Evolutionary conservation across 2,888 invertebrate genomes (phyloP), one percentile per base, ranked within the genome.

Genomic region (Eudiplozoon nipponicum): DNA sequence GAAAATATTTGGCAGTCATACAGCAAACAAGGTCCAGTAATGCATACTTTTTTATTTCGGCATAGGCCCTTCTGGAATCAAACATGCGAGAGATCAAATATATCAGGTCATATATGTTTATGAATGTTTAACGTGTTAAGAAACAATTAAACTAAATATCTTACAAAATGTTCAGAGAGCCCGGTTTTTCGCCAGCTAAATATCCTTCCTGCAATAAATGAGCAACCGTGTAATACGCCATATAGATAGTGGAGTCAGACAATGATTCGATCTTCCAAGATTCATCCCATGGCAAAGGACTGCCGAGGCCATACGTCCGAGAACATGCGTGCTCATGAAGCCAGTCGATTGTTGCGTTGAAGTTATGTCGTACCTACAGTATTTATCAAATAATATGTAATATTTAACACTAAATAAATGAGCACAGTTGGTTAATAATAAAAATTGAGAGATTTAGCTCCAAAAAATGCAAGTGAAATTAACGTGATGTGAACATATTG

Each of bases 171-270:
- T 54, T 56, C 21, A 60, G 50, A 2, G 61, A 57, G 15, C 62
- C 60, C 5, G 49, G 46, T 22, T 52, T 53, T 28, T 48, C 48
- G 23, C 61, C 62, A 48, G 61, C 55, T 47, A 80, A 74, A 0
- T 71, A 68, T 36, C 71, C 72, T 1, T 71, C 77, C 64, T 90
- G 90, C 31, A 98, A 60, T 41, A 81, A 67, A 61, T 98, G 90
- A 1, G 74, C 68, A 2, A 98, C 67, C 0, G 94, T 84, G 57
- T 86, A 86, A 57, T 75, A 86, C 0, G 90, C 80, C 69, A 77
- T 94, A 59, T 98, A 90, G 51, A 98, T 86, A 0, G 90, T 90
- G 0, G 94, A 94, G 61, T 98, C 94, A 0, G 94, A 94, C 1
- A 98, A 65, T 1, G 90, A 90, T 62, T 98, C 94, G 50, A 98